A percentile compares a stretch with the other conserved stretches of the same genome.
Conservation (phyloP, 2,797 vertebrate species). For the Anolis apletophallus region DNA sequence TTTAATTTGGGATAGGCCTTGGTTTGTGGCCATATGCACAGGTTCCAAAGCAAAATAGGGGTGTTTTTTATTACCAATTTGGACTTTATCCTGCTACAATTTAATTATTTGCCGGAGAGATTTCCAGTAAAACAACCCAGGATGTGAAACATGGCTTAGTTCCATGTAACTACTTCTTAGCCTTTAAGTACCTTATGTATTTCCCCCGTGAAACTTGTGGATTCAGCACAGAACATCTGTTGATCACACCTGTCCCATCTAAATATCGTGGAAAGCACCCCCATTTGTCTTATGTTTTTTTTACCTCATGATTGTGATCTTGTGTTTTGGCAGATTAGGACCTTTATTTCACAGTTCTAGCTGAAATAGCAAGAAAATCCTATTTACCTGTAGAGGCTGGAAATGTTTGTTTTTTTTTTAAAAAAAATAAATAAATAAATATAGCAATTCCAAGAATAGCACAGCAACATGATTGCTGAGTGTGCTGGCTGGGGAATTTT, state of each 20-base stretch:
- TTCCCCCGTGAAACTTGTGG: not conserved
- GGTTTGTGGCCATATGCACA: too few relatives aligned
- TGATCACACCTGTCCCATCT: not conserved
- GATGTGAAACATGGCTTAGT: not conserved
- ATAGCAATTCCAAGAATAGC: too few relatives aligned
- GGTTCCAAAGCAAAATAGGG: not conserved
- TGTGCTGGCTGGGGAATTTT: too few relatives aligned
- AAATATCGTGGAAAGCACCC: not conserved
- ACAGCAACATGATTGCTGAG: too few relatives aligned
- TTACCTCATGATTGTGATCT: not conserved
- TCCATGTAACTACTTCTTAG: not conserved
- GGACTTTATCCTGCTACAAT: not conserved
- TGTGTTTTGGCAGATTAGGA: not conserved
- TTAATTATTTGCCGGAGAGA: not conserved
- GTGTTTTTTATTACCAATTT: not conserved
- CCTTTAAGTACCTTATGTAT: not conserved
- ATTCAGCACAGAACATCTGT: not conserved
- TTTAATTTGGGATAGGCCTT: too few relatives aligned
- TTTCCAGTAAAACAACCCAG: not conserved
- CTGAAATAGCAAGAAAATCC: not conserved
- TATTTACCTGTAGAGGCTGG: too few relatives aligned
- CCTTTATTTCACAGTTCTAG: not conserved
- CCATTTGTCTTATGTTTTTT: not conserved
- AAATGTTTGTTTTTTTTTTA: too few relatives aligned
- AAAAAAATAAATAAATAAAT: too few relatives aligned